Evolutionary conservation across 1,140 invertebrate species (phyloP), one percentile per base, ranked within the genome.

Genomic region (Zaprionus camerounensis): DNA sequence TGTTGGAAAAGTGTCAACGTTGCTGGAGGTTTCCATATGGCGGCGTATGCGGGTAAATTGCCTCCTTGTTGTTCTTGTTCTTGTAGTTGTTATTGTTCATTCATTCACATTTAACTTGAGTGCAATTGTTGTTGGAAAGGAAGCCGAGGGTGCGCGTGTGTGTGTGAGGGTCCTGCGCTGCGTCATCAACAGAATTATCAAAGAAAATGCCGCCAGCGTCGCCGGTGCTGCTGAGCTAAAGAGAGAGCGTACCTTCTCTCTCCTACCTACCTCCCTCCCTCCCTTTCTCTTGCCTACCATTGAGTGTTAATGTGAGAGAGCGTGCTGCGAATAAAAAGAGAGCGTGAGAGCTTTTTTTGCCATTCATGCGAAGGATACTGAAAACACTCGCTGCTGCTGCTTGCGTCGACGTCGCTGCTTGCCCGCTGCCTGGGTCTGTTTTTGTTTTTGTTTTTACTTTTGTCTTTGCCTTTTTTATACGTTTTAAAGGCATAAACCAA

Each of bases 331-430:
- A 15, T 2, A 28, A 5, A 38, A 9, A 59, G 57, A 57, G 61
- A 58, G 31, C 26, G 34, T 61, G 55, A 51, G 56, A 57, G 61
- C 34, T 34, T 34, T 41, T 24, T 26, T 36, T 56, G 72, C 65
- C 81, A 83, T 84, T 83, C 81, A 83, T 82, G 76, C 80, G 34
- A 76, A 85, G 82, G 82, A 84, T 84, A 84, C 82, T 72, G 63
- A 86, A 82, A 82, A 67, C 62, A 61, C 66, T 56, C 41, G 22
- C 66, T 65, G 46, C n/a, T 38, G 57, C 24, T 1, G 56, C 22
- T 46, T 53, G 61, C 44, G 41, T 12, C 13, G 59, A 11, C 31
- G 24, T 31, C 61, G 66, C 67, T 28, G 28, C 2, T 28, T 2
- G 28, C 1, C 28, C 34, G 28, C n/a, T 12, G 64, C 65, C 22